A percentile compares a stretch with the other conserved stretches of the same genome.
phyloP scores from a whole-genome alignment of 2,113 vertebrate species.

The Tiliqua scincoides region DNA sequence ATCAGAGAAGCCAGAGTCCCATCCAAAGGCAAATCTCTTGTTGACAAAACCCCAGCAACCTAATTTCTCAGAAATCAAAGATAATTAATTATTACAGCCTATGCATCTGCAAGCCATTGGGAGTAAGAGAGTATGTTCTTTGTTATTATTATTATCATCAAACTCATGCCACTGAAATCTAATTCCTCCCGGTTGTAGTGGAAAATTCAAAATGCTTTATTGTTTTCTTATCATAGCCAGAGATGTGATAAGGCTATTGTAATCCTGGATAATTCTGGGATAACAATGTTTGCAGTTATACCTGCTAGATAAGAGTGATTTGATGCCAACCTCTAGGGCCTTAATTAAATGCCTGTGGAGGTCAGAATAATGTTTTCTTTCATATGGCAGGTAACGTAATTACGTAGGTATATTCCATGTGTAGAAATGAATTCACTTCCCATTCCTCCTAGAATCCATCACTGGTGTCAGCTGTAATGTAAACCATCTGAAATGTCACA shows the following conservation, averaged over 20 bases:
- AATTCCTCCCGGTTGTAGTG: slow-evolving; percentile 39
- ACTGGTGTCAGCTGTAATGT: not conserved
- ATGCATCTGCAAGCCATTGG: slow-evolving; percentile 37
- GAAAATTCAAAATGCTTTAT: slow-evolving; percentile 45
- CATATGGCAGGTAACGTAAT: not conserved
- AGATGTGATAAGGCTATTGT: slow-evolving; percentile 33
- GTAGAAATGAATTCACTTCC: not conserved
- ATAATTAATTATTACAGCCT: slow-evolving; percentile 54
- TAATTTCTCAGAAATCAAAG: slow-evolving; percentile 50
- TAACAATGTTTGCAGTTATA: slow-evolving; percentile 36
- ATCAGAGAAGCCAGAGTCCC: slow-evolving; percentile 21
- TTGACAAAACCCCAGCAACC: slow-evolving; percentile 56
- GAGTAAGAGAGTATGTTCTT: slow-evolving; percentile 17
- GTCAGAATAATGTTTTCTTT: not conserved
- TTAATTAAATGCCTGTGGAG: slow-evolving; percentile 25
- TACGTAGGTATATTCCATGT: not conserved
- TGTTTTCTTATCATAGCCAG: slow-evolving; percentile 45
- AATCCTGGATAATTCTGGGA: slow-evolving; percentile 46
- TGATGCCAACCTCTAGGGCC: slow-evolving; percentile 34
- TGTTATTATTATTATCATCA: not conserved
- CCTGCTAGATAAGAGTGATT: slow-evolving; percentile 37
- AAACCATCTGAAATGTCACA: not conserved
- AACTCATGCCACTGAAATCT: slow-evolving; percentile 39
- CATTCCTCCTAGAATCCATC: not conserved
- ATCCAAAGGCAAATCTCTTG: slow-evolving; percentile 40